Conservation (phyloP, 2,113 vertebrate genomes). For the Psephotus haematonotus region DNA sequence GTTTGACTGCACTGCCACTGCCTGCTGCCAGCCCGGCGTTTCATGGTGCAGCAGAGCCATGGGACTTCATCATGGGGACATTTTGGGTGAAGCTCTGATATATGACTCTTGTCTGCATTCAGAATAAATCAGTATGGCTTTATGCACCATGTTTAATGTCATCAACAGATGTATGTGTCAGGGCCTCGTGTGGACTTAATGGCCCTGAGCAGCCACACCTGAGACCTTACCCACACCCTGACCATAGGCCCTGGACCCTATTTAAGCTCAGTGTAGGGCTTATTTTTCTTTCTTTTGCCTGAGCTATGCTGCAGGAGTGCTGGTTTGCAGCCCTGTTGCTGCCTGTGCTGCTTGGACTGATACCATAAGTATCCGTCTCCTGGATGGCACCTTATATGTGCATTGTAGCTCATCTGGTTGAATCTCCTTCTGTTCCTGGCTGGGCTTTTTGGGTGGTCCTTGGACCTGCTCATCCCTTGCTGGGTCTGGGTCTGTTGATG, state of each 20-base stretch:
- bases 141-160: not conserved
- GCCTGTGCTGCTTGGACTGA: fast-evolving
- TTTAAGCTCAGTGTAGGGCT: not conserved
- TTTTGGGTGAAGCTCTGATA: not conserved
- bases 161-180: not conserved
- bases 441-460: not conserved
- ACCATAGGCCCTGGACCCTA: not conserved
- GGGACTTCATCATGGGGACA: not conserved
- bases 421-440: not conserved
- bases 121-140: fast-evolving
- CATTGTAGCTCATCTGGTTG: fast-evolving
- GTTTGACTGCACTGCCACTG: not conserved
- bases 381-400: fast-evolving
- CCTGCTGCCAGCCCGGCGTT: not conserved
- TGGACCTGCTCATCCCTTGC: no score
- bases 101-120: not conserved
- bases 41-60: fast-evolving
- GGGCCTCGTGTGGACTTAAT: not conserved
- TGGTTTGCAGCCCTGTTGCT: fast-evolving
- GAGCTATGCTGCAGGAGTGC: fast-evolving
- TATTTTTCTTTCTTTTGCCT: fast-evolving
- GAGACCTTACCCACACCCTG: not conserved
- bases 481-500: not conserved
- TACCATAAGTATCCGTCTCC: not conserved
- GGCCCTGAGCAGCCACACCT: not conserved